Base-by-base conservation (phyloP, 2,888 invertebrate species). In the Amiota mariae region DNA sequence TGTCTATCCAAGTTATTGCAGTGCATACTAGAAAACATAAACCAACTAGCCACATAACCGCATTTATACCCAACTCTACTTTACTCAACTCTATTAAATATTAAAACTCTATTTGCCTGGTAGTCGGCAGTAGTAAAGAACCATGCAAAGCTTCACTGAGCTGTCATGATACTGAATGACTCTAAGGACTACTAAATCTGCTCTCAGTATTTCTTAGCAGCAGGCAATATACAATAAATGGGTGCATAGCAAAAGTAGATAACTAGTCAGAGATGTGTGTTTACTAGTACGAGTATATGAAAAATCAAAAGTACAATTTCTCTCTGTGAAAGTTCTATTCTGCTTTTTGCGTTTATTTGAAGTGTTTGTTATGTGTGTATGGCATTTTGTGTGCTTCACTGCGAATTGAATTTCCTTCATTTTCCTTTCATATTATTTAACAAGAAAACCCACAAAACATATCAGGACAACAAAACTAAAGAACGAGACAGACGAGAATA, bases 271-370 rank as follows among this genome's bases (percentile, higher is more conserved):
- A 36, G 8, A 2, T 18, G 20, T 15, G 59, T 15, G n/a, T 59
- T 49, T 24, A 36, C 49, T 24, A 24, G 68, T 54, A 36, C 49
- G 51, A 71, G 51, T 71, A 6, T 36, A 36, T 2, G 6, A 36
- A 71, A 71, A 72, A 72, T 72, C 72, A 72, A 72, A 72, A 64
- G 64, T 36, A 64, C 75, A 36, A 36, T 36, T 36, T 36, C 36
- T 36, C 36, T 6, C 6, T 36, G 4, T 36, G 36, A 36, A 6
- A 78, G 84, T 79, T 82, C 79, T 84, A 85, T 51, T 75, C 82
- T 79, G 64, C 64, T 68, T 66, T 48, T 47, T 66, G 66, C 13
- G 46, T n/a, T 64, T 4, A 36, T 64, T 46, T 48, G n/a, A 46
- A 18, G 66, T 36, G 48, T 12, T 48, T 18, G n/a, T 66, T 47